Conservation (phyloP, 2,113 vertebrate genomes). For the Nestor notabilis region DNA sequence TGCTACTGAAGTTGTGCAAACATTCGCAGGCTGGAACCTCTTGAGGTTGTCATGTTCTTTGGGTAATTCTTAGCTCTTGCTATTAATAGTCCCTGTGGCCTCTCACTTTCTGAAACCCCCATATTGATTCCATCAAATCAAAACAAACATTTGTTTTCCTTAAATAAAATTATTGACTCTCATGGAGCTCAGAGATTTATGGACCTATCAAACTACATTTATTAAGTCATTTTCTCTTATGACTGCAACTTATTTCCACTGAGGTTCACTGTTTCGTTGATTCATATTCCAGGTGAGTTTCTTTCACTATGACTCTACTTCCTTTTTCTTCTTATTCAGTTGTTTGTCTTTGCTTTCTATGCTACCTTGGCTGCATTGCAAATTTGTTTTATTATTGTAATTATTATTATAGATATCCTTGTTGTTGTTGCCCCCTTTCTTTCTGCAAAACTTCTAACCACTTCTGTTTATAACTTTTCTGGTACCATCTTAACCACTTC, state of each 20-base stretch:
- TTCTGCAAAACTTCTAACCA: not conserved
- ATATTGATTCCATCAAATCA: not conserved
- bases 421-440: not conserved
- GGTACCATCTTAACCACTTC: not conserved
- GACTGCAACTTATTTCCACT: not conserved
- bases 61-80: not conserved
- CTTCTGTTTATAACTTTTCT: not conserved
- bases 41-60: not conserved
- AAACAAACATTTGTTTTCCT: not conserved
- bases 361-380: not conserved
- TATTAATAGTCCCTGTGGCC: not conserved
- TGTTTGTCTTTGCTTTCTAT: not conserved
- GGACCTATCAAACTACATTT: not conserved
- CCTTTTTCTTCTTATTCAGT: not conserved
- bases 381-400: not conserved
- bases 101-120: not conserved
- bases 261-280: not conserved
- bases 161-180: not conserved
- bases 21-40: not conserved
- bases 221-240: slow-evolving; percentile 2
- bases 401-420: not conserved
- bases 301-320: not conserved
- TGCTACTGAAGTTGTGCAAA: not conserved
- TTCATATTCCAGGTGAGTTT: not conserved
- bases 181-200: slow-evolving; percentile 3